Evolutionary conservation across 2,113 vertebrate genomes (phyloP).

Genomic region (Ifrita kowaldi): DNA sequence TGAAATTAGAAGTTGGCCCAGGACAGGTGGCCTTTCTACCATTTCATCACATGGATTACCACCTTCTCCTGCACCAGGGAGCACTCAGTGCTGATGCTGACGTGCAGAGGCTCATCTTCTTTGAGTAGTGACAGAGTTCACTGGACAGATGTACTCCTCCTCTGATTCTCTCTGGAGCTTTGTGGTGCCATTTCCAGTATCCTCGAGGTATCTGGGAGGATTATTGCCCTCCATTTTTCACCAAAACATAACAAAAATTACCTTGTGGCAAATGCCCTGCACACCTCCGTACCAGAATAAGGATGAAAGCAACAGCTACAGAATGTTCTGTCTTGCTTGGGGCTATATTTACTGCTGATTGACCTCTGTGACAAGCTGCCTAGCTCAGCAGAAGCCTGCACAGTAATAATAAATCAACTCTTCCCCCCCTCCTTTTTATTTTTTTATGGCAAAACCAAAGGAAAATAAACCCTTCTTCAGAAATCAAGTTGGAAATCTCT

Average conservation of each 20-base stretch:
- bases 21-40: background rate
- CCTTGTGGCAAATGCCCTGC: background rate
- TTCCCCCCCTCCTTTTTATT: rapidly evolving
- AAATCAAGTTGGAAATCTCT: background rate
- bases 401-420: background rate
- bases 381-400: slow-evolving; percentile 5
- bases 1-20: background rate
- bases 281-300: background rate
- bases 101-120: background rate
- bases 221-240: background rate
- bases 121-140: background rate
- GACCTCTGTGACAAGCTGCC: background rate
- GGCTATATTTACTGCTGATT: background rate
- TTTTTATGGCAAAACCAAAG: background rate
- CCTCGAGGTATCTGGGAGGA: background rate
- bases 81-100: background rate
- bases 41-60: background rate
- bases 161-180: background rate
- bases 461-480: background rate
- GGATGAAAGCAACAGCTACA: background rate
- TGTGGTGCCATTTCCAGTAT: background rate
- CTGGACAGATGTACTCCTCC: background rate
- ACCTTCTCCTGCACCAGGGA: background rate
- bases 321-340: background rate
- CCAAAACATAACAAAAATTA: background rate